These are phyloP conservation scores for Orthosia gracilis DNA, from an alignment of 2,888 invertebrate genomes.

Conservation along the genomic window DNA sequence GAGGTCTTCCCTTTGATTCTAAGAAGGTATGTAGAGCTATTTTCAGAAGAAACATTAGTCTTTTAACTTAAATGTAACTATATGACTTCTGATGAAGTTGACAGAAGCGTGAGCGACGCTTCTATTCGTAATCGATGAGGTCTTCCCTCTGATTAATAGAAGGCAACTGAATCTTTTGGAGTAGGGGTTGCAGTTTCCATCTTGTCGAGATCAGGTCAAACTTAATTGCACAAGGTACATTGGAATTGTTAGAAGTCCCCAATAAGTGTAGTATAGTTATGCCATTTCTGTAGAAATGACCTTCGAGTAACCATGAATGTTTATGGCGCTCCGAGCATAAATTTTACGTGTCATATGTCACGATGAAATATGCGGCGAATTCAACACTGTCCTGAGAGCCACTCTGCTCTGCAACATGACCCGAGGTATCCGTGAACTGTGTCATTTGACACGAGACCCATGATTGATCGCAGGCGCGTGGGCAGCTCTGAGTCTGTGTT, in stretches of 20 bases:
- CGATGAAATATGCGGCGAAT: slow-evolving; percentile 22
- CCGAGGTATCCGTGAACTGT: slow-evolving; percentile 39
- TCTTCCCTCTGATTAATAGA: no score
- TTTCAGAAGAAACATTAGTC: neutral
- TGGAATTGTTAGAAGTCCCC: neutral
- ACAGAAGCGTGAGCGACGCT: no score
- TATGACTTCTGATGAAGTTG: no score
- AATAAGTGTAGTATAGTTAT: neutral
- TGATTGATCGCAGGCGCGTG: slow-evolving; percentile 47
- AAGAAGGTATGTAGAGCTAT: no score
- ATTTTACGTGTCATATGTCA: slow-evolving; percentile 10
- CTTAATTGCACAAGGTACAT: neutral
- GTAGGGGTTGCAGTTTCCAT: neutral
- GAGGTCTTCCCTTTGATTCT: no score
- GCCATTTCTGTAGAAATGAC: slow-evolving; percentile 2
- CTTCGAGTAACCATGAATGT: neutral
- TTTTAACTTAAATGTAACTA: no score
- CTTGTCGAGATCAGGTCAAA: neutral
- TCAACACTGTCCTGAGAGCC: neutral
- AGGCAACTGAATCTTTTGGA: neutral
- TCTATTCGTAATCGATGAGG: no score
- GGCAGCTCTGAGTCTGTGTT: neutral
- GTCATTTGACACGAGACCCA: slow-evolving; percentile 24
- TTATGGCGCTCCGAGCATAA: neutral
- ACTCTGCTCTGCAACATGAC: neutral